Base-by-base conservation (phyloP, 2,797 vertebrate genomes). In the Rhyacichthys aspro region DNA sequence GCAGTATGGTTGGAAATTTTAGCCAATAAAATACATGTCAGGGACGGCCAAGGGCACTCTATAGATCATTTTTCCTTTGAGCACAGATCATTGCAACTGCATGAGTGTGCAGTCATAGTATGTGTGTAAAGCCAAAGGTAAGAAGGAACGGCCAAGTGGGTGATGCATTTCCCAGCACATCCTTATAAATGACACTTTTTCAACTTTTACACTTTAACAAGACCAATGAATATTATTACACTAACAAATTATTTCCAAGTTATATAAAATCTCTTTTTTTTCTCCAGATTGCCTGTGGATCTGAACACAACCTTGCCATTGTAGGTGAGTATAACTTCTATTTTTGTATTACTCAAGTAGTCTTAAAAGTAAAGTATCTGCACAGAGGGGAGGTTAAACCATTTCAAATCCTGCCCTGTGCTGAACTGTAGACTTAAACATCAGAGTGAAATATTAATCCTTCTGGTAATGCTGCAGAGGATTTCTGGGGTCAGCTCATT, bases 221-320 rank as follows among this genome's bases (percentile, higher is more conserved):
- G 18, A 72, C 39, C 42, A 45, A 46, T 68, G 14, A 76, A 56
- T 67, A 67, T 62, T 52, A 52, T 23, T 38, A 7, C 11, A 39
- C 39, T 46, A 23, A 54, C 46, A 62, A 63, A 57, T 73, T 33
- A 38, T 42, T 33, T 15, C 42, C 55, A 8, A 11, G 7, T 33
- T 5, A 34, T 15, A 48, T 14, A 33, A 9, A 33, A 32, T 33
- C 8, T 9, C n/a, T 7, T 48, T 2, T 49, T 82, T 59, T 76
- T 85, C 86, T 79, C 52, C 91, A 98, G 96, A 86, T 98, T 0
- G 88, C 93, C 0, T 98, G 96, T 88, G 96, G 96, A 81, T 97
- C 96, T 16, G 96, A 98, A 85, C 96, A 98, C 81, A 97, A 94
- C 87, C 92, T 98, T 67, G 96, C 95, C 57, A 70, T 96, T 79